A percentile compares a stretch with the other conserved stretches of the same genome.
Evolutionary conservation across 2,888 invertebrate species (phyloP).

Genomic region (Eumacrocentrus americanus): DNA sequence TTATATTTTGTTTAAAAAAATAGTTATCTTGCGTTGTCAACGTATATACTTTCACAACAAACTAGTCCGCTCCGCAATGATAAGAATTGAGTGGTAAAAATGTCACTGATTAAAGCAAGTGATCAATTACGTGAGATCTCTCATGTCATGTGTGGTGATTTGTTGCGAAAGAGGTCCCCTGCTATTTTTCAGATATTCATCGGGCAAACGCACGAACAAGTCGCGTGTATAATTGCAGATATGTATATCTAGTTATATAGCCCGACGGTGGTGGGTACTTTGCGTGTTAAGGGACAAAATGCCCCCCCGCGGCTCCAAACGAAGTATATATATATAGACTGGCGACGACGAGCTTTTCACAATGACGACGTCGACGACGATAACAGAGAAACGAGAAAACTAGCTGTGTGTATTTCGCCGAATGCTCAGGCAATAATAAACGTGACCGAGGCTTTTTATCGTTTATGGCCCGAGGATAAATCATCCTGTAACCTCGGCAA

Average conservation of each 20-base stretch:
- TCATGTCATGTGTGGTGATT: neutral
- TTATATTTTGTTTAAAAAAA: too few relatives aligned
- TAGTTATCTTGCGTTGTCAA: neutral
- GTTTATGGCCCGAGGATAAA: neutral
- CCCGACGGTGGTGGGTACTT: neutral
- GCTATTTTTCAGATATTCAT: neutral
- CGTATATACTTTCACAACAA: neutral
- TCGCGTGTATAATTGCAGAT: slow-evolving; percentile 18
- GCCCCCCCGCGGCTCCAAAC: too few relatives aligned
- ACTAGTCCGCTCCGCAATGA: neutral
- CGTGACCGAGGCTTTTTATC: neutral
- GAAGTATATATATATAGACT: too few relatives aligned
- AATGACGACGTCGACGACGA: neutral
- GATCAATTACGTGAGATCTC: neutral
- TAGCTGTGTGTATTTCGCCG: neutral
- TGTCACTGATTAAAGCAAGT: neutral
- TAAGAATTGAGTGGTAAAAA: slow-evolving; percentile 4
- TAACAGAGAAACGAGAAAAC: neutral
- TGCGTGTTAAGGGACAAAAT: neutral
- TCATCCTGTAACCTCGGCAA: slow-evolving; percentile 2
- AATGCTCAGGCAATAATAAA: slow-evolving; percentile 5
- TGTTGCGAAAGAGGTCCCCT: slow-evolving; percentile 9
- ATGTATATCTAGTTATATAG: neutral
- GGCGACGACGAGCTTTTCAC: neutral
- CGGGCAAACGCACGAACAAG: neutral